These are phyloP conservation scores for Eristalinus aeneus DNA, from an alignment of 2,888 invertebrate species.

Conservation along the genomic window DNA sequence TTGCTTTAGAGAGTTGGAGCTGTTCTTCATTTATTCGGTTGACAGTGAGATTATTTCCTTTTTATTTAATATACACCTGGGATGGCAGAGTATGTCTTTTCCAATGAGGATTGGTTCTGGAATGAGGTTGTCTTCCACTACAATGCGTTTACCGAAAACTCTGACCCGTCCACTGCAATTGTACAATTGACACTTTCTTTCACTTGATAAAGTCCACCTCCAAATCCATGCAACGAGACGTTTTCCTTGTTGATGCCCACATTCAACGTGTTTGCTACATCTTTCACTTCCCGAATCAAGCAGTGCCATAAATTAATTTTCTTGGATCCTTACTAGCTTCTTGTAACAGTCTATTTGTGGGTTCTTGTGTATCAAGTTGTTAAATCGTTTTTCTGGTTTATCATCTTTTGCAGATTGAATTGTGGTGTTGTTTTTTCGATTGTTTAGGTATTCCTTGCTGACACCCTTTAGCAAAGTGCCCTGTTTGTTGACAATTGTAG, in stretches of 20 bases:
- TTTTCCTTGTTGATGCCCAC: not conserved
- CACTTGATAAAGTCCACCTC: not conserved
- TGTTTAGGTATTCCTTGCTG: not conserved
- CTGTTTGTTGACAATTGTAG: conserved; percentile 15
- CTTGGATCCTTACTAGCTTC: not conserved
- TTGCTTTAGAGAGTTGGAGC: not conserved
- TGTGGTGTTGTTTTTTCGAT: not conserved
- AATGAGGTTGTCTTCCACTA: not conserved
- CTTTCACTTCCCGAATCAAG: conserved; percentile 1
- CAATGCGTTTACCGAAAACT: not conserved
- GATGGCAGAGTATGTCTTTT: not conserved
- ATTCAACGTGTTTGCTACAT: conserved; percentile 1
- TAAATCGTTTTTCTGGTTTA: not conserved
- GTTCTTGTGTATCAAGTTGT: too few species aligned
- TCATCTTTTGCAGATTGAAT: not conserved
- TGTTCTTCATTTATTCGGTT: conserved; percentile 15
- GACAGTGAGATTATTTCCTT: not conserved
- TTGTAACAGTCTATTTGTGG: too few species aligned
- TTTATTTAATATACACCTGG: not conserved
- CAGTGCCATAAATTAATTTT: not conserved
- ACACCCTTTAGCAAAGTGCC: conserved; percentile 4
- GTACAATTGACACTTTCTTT: not conserved
- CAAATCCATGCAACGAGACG: conserved; percentile 2
- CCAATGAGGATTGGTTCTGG: not conserved
- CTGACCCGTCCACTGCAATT: not conserved